Conservation (phyloP, 2,888 invertebrate genomes). For the Drosophila falleni region DNA sequence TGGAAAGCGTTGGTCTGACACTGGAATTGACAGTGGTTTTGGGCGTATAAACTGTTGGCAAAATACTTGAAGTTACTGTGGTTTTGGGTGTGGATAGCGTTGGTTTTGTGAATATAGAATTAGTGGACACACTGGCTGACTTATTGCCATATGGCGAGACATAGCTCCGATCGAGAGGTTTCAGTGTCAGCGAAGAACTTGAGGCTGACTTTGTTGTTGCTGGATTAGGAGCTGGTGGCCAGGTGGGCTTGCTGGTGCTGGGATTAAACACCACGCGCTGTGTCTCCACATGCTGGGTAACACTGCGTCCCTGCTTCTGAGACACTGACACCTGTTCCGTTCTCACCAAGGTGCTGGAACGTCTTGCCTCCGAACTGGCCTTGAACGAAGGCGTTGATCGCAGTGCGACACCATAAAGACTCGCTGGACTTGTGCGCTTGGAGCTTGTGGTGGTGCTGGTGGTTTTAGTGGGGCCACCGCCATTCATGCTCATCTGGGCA, state of each 20-base stretch:
- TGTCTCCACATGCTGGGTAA: slow-evolving; percentile 75
- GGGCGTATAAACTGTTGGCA: neutral
- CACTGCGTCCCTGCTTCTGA: slow-evolving; percentile 74
- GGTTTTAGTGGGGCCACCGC: slow-evolving; percentile 30
- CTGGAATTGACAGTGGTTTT: slow-evolving; percentile 11
- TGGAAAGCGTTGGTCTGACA: slow-evolving; percentile 24
- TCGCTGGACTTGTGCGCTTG: slow-evolving; percentile 47
- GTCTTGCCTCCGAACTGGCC: slow-evolving; percentile 41
- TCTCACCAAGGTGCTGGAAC: slow-evolving; percentile 69
- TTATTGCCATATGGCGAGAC: slow-evolving; percentile 43
- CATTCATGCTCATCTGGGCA: slow-evolving; percentile 56
- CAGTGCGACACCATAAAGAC: slow-evolving; percentile 49
- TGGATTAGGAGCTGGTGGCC: slow-evolving; percentile 38
- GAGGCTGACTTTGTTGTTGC: slow-evolving; percentile 19
- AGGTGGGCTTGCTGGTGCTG: slow-evolving; percentile 28
- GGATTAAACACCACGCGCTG: slow-evolving; percentile 55
- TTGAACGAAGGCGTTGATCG: slow-evolving; percentile 65
- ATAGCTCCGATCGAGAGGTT: slow-evolving; percentile 27
- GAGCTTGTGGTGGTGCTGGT: slow-evolving; percentile 26
- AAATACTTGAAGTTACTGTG: neutral
- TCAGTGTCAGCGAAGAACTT: slow-evolving; percentile 16
- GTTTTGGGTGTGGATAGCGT: slow-evolving; percentile 14
- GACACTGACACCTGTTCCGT: slow-evolving; percentile 74
- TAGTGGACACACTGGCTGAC: neutral
- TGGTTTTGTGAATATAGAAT: neutral